Evolutionary conservation across 2,797 vertebrate species (phyloP), one percentile per base, ranked within the genome.

Genomic region (Sphenodon punctatus): DNA sequence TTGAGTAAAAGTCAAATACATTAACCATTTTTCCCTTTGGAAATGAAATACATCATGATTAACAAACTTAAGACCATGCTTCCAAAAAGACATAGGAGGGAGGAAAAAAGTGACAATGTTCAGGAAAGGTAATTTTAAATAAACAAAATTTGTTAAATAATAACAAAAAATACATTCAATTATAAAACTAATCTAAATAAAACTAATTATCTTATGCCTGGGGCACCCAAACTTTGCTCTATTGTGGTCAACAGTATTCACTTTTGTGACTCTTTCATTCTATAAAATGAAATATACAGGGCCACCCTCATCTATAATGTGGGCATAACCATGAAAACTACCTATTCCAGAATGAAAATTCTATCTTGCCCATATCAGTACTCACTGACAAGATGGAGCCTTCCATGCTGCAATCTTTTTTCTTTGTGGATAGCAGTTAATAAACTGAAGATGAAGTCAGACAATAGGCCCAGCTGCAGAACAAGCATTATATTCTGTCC

Each of bases 1-100:
- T 72, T 86, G 65, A 71, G 72, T 64, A 85, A 53, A 42, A 74
- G 68, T 76, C 61, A 84, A 83, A 84, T 27, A 25, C 59, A 39
- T 85, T 74, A 84, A 36, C 56, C 78, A 59, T 7, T 79, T 86
- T 70, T 71, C 39, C 46, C 43, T 68, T 23, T 67, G 55, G 56
- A 86, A 85, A 78, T 79, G 63, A n/a, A 30, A 34, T 66, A 36
- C 56, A 64, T 72, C 51, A 46, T 82, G 22, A 66, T 84, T 73
- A 84, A 74, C 55, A 42, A 67, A 79, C 53, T 23, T 55, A 63
- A 64, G 58, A 63, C 22, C 17, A 4, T 30, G 23, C 71, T 79
- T 76, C 49, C 9, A 27, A 17, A 53, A n/a, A 19, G 39, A 66
- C 20, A 14, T 48, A 74, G 43, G 63, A 65, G 39, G 34, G 55